Percentiles rank a stretch among this genome's conserved stretches.
Conservation (phyloP, 2,888 invertebrate species). For the Anarsia innoxiella region DNA sequence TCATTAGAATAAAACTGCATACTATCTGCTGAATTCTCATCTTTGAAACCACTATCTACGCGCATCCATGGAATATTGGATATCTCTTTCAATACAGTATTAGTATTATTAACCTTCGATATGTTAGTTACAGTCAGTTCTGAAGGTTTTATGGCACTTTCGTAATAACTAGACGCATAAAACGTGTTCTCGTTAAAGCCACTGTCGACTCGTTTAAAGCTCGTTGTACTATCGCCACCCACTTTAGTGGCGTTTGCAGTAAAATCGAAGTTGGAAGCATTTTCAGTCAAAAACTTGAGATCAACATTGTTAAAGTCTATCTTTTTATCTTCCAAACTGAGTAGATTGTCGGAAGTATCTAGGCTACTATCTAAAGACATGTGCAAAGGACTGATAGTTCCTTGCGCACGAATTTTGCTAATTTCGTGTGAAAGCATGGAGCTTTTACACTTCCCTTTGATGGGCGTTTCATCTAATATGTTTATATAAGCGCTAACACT, state of each 20-base stretch:
- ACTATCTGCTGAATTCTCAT: conserved; percentile 57
- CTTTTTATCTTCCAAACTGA: conserved; percentile 56
- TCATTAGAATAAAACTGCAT: conserved; percentile 49
- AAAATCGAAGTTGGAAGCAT: conserved; percentile 44
- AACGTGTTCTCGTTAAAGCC: conserved; percentile 65
- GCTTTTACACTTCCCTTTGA: conserved; percentile 46
- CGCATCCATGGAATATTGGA: conserved; percentile 67
- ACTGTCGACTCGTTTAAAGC: conserved; percentile 60
- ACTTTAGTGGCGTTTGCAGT: conserved; percentile 35
- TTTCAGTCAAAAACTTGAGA: conserved; percentile 67
- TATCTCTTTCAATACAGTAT: conserved; percentile 54
- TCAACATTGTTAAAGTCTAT: conserved; percentile 64
- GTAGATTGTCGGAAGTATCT: conserved; percentile 49
- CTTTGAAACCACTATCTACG: conserved; percentile 66
- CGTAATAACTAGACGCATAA: conserved; percentile 62
- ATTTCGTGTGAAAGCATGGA: conserved; percentile 49
- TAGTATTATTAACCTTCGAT: conserved; percentile 33
- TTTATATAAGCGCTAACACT: conserved; percentile 24
- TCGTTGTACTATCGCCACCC: conserved; percentile 40
- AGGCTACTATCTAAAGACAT: conserved; percentile 65
- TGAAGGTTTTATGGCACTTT: conserved; percentile 71
- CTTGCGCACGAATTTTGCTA: conserved; percentile 55
- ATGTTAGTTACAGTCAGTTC: conserved; percentile 56
- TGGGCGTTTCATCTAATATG: conserved; percentile 49
- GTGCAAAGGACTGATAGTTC: conserved; percentile 37